Conservation (phyloP, 2,797 vertebrate genomes). For the Thripadectes ignobilis region DNA sequence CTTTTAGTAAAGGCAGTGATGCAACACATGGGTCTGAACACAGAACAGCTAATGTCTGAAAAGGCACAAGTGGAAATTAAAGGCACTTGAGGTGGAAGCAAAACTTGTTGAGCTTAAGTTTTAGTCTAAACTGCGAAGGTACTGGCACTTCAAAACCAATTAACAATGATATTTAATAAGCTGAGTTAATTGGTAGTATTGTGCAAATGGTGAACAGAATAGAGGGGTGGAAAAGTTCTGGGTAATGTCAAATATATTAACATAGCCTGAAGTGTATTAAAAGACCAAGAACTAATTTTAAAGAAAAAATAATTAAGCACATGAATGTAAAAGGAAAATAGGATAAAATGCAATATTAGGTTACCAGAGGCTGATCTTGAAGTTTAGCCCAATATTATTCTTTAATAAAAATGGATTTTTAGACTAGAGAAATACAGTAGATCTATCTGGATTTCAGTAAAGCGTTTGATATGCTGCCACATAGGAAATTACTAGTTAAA, state of each 20-base stretch:
- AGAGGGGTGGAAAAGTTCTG: not conserved
- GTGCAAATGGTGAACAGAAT: not conserved
- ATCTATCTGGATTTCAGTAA: constrained; percentile 52
- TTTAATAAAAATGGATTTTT: constrained; percentile 68
- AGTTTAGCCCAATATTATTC: constrained; percentile 59
- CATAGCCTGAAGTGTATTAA: not conserved
- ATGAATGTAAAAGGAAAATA: constrained; percentile 15
- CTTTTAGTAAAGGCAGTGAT: not conserved
- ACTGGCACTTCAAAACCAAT: not conserved
- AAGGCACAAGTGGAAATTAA: not conserved
- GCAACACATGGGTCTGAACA: not conserved
- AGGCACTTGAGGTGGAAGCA: not conserved
- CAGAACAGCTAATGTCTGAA: not conserved
- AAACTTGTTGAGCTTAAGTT: not conserved
- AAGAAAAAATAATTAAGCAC: constrained; percentile 51
- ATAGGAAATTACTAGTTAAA: constrained; percentile 63
- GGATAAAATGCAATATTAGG: constrained; percentile 43
- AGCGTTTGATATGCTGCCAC: constrained; percentile 46
- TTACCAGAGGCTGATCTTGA: constrained; percentile 45
- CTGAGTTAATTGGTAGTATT: not conserved
- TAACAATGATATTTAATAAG: not conserved
- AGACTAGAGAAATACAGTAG: constrained; percentile 29
- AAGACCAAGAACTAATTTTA: constrained; percentile 1
- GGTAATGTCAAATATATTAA: not conserved
- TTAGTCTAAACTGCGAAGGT: not conserved